These are phyloP conservation scores for Gymnobelideus leadbeateri DNA, from an alignment of 2,113 vertebrate species.

Conservation along the genomic window DNA sequence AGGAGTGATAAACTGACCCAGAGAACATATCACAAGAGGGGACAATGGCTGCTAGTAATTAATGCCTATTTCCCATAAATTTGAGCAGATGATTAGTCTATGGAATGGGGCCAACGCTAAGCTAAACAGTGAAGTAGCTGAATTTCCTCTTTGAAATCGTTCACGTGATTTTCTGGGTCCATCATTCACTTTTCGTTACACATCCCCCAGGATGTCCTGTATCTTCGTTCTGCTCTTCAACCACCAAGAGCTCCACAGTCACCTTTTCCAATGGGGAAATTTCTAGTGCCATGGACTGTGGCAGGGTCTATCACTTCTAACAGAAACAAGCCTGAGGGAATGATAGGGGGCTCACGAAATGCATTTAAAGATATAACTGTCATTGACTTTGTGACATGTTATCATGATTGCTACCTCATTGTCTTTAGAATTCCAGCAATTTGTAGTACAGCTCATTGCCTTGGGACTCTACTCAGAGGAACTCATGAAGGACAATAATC, in stretches of 20 bases:
- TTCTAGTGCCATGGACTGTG: neutral
- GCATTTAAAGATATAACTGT: neutral
- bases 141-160: slow-evolving; percentile 43
- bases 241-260: neutral
- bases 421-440: neutral
- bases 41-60: slow-evolving; percentile 58
- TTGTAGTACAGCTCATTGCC: neutral
- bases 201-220: neutral
- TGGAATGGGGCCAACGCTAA: slow-evolving; percentile 29
- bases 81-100: neutral
- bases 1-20: slow-evolving; percentile 55
- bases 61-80: slow-evolving; percentile 63
- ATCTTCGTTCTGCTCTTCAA: slow-evolving; percentile 21
- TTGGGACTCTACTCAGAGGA: neutral
- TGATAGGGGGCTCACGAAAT: neutral
- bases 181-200: slow-evolving; percentile 24
- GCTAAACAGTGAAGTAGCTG: slow-evolving; percentile 34
- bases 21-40: slow-evolving; percentile 36
- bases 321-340: neutral
- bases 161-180: slow-evolving; percentile 32
- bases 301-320: neutral
- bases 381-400: neutral
- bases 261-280: neutral
- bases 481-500: neutral
- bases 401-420: neutral